Percentiles rank a stretch among this genome's conserved stretches.
These are phyloP conservation scores for Crocodylus rhombifer DNA, from an alignment of 2,797 vertebrate species.

Conservation along the genomic window DNA sequence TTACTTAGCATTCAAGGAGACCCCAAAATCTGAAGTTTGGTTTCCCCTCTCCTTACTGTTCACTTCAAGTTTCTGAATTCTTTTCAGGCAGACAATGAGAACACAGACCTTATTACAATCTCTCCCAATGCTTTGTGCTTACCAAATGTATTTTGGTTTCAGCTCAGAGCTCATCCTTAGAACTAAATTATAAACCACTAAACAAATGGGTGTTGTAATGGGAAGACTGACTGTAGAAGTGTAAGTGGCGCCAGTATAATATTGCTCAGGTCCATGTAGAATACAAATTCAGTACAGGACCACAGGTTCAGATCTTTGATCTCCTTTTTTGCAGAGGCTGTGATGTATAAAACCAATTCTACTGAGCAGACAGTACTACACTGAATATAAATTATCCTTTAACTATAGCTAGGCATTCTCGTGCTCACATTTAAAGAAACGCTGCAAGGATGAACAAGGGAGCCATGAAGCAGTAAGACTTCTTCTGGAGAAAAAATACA, in stretches of 20 bases:
- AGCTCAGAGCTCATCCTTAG: not conserved
- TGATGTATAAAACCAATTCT: slow-evolving; percentile 81
- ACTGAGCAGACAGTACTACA: slow-evolving; percentile 73
- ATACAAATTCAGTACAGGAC: slow-evolving; percentile 75
- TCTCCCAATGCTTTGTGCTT: not conserved
- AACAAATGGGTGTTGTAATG: slow-evolving; percentile 33
- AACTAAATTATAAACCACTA: not conserved
- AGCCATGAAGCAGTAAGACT: slow-evolving; percentile 44
- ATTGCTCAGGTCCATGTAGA: slow-evolving; percentile 56
- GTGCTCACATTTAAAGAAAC: slow-evolving; percentile 60
- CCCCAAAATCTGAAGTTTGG: not conserved
- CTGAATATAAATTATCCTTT: slow-evolving; percentile 80
- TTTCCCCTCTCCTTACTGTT: too few relatives aligned
- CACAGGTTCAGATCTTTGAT: slow-evolving; percentile 80
- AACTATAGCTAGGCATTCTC: slow-evolving; percentile 48
- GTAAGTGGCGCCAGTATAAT: slow-evolving; percentile 31
- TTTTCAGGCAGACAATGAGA: not conserved
- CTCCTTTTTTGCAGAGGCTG: slow-evolving; percentile 75
- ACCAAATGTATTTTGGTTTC: not conserved
- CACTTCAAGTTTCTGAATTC: not conserved
- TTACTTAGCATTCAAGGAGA: not conserved
- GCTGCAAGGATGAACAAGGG: slow-evolving; percentile 59
- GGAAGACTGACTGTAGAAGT: slow-evolving; percentile 32
- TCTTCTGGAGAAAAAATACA: slow-evolving; percentile 44
- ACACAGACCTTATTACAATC: not conserved